Evolutionary conservation across 1,140 invertebrate genomes (phyloP).

Genomic region (Calliopsis andreniformis): DNA sequence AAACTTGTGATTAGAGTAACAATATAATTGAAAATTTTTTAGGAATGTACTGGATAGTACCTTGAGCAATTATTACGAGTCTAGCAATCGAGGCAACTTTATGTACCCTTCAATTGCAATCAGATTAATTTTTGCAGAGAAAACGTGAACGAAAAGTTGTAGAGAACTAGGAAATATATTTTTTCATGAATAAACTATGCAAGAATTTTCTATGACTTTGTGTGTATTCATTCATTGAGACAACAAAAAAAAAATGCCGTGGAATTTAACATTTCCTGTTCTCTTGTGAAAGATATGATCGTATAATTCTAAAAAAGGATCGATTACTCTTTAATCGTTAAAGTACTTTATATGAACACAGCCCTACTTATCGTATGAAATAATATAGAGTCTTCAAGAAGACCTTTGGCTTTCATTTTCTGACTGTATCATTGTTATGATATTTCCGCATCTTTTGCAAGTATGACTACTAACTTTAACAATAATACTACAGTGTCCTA

Average conservation of each 20-base stretch:
- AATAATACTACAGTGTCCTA: conserved; percentile 70
- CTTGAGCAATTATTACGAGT: conserved; percentile 61
- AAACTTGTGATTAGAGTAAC: not conserved
- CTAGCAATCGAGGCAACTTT: conserved; percentile 60
- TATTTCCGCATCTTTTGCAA: conserved; percentile 27
- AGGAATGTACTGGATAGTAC: conserved; percentile 58
- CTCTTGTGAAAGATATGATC: conserved; percentile 18
- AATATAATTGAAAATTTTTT: conserved; percentile 40
- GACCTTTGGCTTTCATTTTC: conserved; percentile 59
- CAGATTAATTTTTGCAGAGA: not conserved
- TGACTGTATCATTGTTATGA: conserved; percentile 41
- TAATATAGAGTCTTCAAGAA: conserved; percentile 52
- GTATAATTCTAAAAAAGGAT: conserved; percentile 8
- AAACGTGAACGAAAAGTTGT: conserved; percentile 12
- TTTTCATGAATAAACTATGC: not conserved
- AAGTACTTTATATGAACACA: conserved; percentile 57
- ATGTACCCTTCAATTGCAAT: conserved; percentile 28
- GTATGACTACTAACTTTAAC: conserved; percentile 66
- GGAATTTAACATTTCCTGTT: conserved; percentile 16
- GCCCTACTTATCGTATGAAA: conserved; percentile 54
- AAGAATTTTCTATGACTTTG: not conserved
- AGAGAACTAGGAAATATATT: conserved; percentile 32
- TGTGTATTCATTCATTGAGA: not conserved
- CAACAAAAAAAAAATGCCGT: conserved; percentile 3
- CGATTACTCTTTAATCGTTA: conserved; percentile 39